These are phyloP conservation scores for Nibea albiflora DNA, from an alignment of 2,113 vertebrate genomes.

Conservation along the genomic window DNA sequence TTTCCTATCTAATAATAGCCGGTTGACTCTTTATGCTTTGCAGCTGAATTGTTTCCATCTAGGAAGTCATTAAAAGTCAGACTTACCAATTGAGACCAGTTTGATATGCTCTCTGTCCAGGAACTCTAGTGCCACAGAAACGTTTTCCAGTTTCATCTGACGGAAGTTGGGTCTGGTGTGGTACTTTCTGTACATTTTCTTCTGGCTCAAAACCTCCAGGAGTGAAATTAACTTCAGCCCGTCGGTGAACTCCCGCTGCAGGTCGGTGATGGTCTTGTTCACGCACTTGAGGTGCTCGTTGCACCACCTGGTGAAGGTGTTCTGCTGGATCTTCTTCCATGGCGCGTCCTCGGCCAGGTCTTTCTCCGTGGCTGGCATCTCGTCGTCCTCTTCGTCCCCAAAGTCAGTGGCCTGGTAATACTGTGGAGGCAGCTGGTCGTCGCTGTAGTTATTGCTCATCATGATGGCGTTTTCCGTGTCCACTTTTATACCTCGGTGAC, in stretches of 20 bases:
- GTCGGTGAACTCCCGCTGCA: slow-evolving; percentile 93
- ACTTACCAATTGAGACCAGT: slow-evolving; percentile 94
- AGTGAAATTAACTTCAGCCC: slow-evolving; percentile 94
- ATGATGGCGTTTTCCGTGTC: slow-evolving; percentile 71
- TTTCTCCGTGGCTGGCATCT: slow-evolving; percentile 96
- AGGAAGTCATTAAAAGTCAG: background rate
- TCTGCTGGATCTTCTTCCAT: slow-evolving; percentile 99
- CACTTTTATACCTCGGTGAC: slow-evolving; percentile 79
- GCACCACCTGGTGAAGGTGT: slow-evolving; percentile 98
- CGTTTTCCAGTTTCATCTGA: slow-evolving; percentile 98
- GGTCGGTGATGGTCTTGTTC: slow-evolving; percentile 89
- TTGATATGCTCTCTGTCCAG: slow-evolving; percentile 96
- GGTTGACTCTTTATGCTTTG: background rate
- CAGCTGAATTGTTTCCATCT: background rate
- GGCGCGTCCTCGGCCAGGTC: slow-evolving; percentile 96
- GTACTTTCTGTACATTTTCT: slow-evolving; percentile 96
- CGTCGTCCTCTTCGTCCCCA: slow-evolving; percentile 86
- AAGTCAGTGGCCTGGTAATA: slow-evolving; percentile 83
- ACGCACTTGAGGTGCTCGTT: slow-evolving; percentile 94
- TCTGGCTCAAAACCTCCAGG: slow-evolving; percentile 95
- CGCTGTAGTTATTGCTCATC: slow-evolving; percentile 85
- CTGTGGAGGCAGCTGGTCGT: slow-evolving; percentile 81
- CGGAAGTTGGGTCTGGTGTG: slow-evolving; percentile 94
- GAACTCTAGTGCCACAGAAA: slow-evolving; percentile 96
- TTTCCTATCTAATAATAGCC: slow-evolving; percentile 2